Conservation (phyloP, 2,113 vertebrate genomes). For the Ictalurus punctatus region DNA sequence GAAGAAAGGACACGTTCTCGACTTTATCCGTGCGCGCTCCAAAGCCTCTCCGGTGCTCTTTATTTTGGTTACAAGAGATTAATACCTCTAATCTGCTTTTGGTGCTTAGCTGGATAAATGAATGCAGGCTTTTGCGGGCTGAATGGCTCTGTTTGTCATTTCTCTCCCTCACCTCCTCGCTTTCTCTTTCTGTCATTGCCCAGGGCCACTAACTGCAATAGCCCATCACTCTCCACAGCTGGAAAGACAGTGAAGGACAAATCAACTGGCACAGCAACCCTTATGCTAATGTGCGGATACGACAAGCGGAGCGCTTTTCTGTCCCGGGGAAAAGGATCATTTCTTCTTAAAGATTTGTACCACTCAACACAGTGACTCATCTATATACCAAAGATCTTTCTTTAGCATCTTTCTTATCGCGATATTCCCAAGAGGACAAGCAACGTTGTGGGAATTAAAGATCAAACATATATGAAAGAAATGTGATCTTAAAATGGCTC, state of each 20-base stretch:
- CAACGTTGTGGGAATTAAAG: background rate
- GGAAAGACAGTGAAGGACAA: conserved; percentile 40
- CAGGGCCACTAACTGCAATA: conserved; percentile 44
- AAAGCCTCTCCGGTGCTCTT: conserved; percentile 29
- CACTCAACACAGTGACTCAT: no score
- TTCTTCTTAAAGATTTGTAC: background rate
- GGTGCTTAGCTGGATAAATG: conserved; percentile 43
- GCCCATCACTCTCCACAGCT: conserved; percentile 31
- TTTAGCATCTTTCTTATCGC: background rate
- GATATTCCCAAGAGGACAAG: background rate
- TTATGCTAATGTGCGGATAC: conserved; percentile 27
- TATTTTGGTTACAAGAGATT: conserved; percentile 55
- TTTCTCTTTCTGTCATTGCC: conserved; percentile 38
- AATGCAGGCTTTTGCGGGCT: conserved; percentile 30
- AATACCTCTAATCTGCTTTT: conserved; percentile 52
- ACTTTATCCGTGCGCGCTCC: conserved; percentile 16
- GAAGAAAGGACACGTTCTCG: conserved; percentile 41
- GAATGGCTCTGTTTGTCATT: conserved; percentile 33
- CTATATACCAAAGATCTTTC: background rate
- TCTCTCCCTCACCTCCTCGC: conserved; percentile 17
- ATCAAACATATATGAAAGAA: conserved; percentile 9
- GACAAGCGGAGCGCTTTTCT: conserved; percentile 4
- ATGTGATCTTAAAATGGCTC: conserved; percentile 1
- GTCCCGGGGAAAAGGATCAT: background rate
- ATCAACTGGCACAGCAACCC: conserved; percentile 34